Conservation (phyloP, 1,140 invertebrate genomes). For the Lordiphosa mommai region DNA sequence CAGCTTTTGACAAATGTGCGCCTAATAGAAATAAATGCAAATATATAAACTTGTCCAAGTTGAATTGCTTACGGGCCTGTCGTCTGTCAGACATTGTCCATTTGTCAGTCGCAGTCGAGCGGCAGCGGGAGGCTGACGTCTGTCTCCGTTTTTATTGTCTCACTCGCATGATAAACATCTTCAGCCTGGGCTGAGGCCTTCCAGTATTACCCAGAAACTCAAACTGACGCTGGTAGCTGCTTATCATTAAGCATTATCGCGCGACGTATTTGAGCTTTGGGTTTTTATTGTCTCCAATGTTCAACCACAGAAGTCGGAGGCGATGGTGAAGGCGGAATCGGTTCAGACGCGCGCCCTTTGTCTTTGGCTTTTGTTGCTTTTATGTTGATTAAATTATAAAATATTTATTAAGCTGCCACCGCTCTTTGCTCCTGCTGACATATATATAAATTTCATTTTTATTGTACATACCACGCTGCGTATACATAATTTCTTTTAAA, state of each 20-base stretch:
- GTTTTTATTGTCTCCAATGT: conserved; percentile 48
- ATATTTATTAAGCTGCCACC: conserved; percentile 52
- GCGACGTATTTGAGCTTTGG: conserved; percentile 46
- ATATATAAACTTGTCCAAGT: conserved; percentile 77
- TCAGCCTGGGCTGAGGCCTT: conserved; percentile 58
- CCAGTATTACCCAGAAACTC: not conserved
- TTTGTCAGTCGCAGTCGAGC: conserved; percentile 60
- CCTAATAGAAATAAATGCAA: conserved; percentile 78
- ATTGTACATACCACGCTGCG: conserved; percentile 47
- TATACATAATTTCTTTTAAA: conserved; percentile 37
- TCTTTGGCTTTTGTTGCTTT: conserved; percentile 62
- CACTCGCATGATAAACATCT: conserved; percentile 75
- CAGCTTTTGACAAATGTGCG: conserved; percentile 74
- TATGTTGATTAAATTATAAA: conserved; percentile 78
- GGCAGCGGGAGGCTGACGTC: conserved; percentile 34
- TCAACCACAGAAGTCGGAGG: conserved; percentile 31
- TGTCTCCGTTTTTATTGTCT: conserved; percentile 74
- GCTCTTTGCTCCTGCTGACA: not conserved
- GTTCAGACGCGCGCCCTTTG: conserved; percentile 27
- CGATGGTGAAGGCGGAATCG: not conserved
- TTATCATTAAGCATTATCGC: conserved; percentile 76
- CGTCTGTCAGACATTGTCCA: conserved; percentile 69
- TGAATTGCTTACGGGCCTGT: conserved; percentile 54
- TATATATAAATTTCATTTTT: conserved; percentile 57
- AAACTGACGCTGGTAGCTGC: conserved; percentile 25